Conservation (phyloP, 2,888 invertebrate species). For the Tethea ocularis region DNA sequence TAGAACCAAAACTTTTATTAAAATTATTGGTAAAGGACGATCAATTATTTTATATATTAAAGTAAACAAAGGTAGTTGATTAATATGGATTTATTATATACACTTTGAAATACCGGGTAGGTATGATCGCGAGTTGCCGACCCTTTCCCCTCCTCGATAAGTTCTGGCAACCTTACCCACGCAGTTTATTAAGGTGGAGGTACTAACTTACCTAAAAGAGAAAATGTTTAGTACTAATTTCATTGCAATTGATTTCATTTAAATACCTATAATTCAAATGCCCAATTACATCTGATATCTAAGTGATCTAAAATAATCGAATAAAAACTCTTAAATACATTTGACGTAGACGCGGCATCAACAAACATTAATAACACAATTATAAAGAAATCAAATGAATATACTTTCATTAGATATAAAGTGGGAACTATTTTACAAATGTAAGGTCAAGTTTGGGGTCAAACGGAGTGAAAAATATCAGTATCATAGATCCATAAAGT, state of each 20-base stretch:
- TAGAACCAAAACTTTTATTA: background rate
- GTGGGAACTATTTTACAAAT: conserved; percentile 45
- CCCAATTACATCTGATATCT: background rate
- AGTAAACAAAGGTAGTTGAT: no score
- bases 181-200: no score
- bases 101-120: no score
- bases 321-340: background rate
- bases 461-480: conserved; percentile 28
- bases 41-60: no score
- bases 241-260: no score
- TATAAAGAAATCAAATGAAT: conserved; percentile 26
- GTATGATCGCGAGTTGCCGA: no score
- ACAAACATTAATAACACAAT: conserved; percentile 1
- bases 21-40: background rate
- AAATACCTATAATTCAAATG: no score
- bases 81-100: no score
- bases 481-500: conserved; percentile 46
- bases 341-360: background rate
- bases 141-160: no score
- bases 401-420: conserved; percentile 41
- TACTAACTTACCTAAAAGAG: no score
- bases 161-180: no score
- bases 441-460: conserved; percentile 42
- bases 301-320: background rate
- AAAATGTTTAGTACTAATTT: no score